Base-by-base conservation (phyloP, 2,888 invertebrate species). In the Polyommatus iphigenia region DNA sequence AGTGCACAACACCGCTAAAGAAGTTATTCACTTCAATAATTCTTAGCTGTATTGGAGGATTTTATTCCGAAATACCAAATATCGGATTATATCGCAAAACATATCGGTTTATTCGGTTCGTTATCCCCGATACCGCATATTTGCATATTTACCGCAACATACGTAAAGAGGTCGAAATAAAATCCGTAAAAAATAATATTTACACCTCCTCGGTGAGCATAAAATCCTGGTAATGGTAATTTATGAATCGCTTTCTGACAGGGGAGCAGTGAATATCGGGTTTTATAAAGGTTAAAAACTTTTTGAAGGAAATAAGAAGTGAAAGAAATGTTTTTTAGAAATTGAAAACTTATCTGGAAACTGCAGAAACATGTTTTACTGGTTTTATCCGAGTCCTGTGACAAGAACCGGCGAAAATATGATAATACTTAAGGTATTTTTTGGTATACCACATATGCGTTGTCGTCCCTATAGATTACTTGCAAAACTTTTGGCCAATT, bases 71-170 rank as follows among this genome's bases (percentile, higher is more conserved):
- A 67, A 13, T 20, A 62, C 13, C 41, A 72, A 13, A 41, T 32
- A 46, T 1, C 72, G 13, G 72, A 1, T 72, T 10, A 46, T 10
- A 72, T 72, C 3, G 24, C 46, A 20, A 72, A 46, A 72, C 20
- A 41, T 7, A 72, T 46, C 72, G 46, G 46, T 41, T 41, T 72
- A 46, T 72, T 72, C 72, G 46, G 41, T 72, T 72, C 72, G 72
- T 72, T 72, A 72, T 72, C 72, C 41, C 10, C 6, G 7, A 15
- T n/a, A 2, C 36, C 41, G 72, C 36, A 41, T 24, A 67, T 67
- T 67, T 29, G 67, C 67, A 67, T 67, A 67, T 67, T 67, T 67
- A 67, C 67, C 20, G 29, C 67, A 29, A 29, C 29, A 13, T 29
- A 67, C 67, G 29, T 67, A 67, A 67, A 67, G 29, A 67, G 67